Evolutionary conservation across 1,140 invertebrate species (phyloP), one percentile per base, ranked within the genome.

Genomic region (Euglossa dilemma): DNA sequence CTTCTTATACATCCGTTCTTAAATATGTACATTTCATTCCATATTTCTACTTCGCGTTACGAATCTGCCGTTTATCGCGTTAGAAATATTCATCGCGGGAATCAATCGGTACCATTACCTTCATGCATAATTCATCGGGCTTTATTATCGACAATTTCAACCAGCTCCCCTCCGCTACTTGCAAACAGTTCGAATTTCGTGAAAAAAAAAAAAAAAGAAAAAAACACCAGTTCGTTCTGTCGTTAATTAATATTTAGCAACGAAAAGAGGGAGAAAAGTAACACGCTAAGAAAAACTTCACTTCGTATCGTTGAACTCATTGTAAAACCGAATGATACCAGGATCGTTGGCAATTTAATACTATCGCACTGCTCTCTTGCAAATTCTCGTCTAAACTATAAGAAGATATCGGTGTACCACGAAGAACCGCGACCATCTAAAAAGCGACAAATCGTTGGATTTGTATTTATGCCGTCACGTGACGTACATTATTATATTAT

Each of bases 401-500:
- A n/a, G n/a, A n/a, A n/a, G 3, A 69, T 28, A 28, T 72, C 25
- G 25, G 28, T 28, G 6, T 43, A 25, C 12, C 43, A 23, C 47
- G 6, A 45, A 47, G 50, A 18, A 57, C 23, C 4, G 20, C 25
- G 25, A 9, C 28, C 5, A 54, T 70, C 54, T 61, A 54, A 78
- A 54, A 67, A 57, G 63, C 36, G 64, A 23, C 9, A 83, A 77
- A 78, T 54, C 56, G 45, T 52, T 70, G 54, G 47, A 63, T 78
- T 61, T 78, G n/a, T 83, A 67, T 72, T 80, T 80, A 78, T 36
- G 57, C n/a, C 57, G 23, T 16, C 69, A 73, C 28, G 52, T 59
- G 77, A 80, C 76, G 45, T 52, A 12, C 47, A 56, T 72, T 79
- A 71, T 71, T 76, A 71, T 83, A 78, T 83, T 83, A 80, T 84